Evolutionary conservation across 92 coral and sea anemone species (phyloP).

Genomic region (Pocillopora grandis): DNA sequence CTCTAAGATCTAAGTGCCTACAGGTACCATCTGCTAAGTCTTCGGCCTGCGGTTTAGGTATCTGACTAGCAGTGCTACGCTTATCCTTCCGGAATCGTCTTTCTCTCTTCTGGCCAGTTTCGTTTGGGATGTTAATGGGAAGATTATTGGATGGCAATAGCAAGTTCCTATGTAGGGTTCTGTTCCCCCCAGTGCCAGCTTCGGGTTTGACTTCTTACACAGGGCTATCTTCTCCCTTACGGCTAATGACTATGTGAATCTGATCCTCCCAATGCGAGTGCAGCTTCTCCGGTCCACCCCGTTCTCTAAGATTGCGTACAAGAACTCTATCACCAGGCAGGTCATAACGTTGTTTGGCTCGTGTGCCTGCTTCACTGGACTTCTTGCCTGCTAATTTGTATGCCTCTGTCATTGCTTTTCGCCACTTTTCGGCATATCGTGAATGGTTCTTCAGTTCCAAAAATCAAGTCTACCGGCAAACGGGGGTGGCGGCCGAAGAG

Average conservation of each 20-base stretch:
- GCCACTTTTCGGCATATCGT: constrained; percentile 49
- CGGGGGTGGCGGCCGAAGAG: constrained; percentile 45
- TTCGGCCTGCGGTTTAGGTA: constrained; percentile 1
- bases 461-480: constrained; percentile 43
- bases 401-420: constrained; percentile 49
- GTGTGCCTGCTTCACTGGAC: constrained; percentile 33
- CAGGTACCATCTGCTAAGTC: background rate
- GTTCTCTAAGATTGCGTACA: constrained; percentile 46
- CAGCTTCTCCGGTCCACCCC: constrained; percentile 67
- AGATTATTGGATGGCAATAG: constrained; percentile 50
- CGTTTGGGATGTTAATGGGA: constrained; percentile 3
- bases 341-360: constrained; percentile 47
- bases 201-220: constrained; percentile 57
- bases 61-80: constrained; percentile 1
- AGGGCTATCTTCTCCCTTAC: constrained; percentile 35
- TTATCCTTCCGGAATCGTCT: background rate
- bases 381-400: constrained; percentile 46
- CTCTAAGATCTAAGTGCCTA: too few species aligned
- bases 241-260: too few species aligned
- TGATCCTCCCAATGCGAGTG: background rate
- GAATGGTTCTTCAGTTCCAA: constrained; percentile 33
- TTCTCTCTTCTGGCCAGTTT: background rate
- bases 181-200: constrained; percentile 28
- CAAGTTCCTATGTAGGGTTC: constrained; percentile 46
- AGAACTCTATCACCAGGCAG: constrained; percentile 60